Evolutionary conservation across 2,888 invertebrate species (phyloP), one percentile per base, ranked within the genome.

Genomic region (Drosophila tanythrix): DNA sequence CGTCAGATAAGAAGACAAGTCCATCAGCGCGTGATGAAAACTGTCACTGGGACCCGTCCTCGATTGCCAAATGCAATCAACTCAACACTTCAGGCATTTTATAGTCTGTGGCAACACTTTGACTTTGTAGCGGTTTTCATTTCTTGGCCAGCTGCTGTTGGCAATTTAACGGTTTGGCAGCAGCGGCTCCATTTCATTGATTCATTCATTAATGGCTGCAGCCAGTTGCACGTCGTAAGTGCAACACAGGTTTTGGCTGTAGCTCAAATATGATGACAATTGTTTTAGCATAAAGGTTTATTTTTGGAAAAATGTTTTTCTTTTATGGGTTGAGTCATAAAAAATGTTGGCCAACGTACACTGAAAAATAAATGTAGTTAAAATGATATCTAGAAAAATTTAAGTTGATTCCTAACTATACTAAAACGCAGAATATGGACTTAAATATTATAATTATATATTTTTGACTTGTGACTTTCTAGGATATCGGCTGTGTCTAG

Each of bases 171-270:
- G 51, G 55, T 43, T 68, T 46, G 38, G 40, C 72, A 46, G 59
- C 56, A 55, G 27, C 67, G 21, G 57, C 52, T 73, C 59, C 36
- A 66, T 61, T 77, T 77, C 75, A 76, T 73, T 72, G 67, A 81
- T 85, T 73, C 81, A 86, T 83, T 79, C 79, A 85, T 79, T 83
- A 79, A 73, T 72, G 68, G 61, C 36, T 68, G 62, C 63, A 56
- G 59, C 43, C 56, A 53, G 40, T 40, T 33, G 27, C 48, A 40
- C 29, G 60, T 53, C 63, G 62, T 33, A 60, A 67, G 61, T 58
- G 68, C 46, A 10, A 59, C 48, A 65, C 55, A 43, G 25, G 53
- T 68, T 73, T 69, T 55, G 46, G 46, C 59, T 21, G 3, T 0
- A 33, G 33, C 10, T 33, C 8, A 10, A 33, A 33, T 10, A 33